Percentiles rank a stretch among this genome's conserved stretches.
Evolutionary conservation across 2,888 invertebrate species (phyloP).

Genomic region (Pyrrhosoma nymphula): DNA sequence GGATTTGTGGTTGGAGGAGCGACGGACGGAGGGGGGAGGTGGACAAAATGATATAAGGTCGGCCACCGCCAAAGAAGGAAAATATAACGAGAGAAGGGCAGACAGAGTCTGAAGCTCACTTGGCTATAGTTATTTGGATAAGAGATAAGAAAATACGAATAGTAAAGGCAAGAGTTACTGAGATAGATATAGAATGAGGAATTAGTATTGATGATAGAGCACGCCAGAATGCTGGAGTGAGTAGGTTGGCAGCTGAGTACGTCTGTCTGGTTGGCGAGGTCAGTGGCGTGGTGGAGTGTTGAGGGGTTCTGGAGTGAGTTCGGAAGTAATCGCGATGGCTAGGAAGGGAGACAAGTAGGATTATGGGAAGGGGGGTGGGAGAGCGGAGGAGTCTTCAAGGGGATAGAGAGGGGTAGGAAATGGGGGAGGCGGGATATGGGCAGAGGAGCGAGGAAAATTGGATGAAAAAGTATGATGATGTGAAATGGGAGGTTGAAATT

Average conservation of each 20-base stretch:
- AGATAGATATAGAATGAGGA: neutral
- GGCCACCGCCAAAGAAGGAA: neutral
- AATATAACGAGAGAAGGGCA: neutral
- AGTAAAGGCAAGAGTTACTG: neutral
- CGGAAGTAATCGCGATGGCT: neutral
- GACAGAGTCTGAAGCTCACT: neutral
- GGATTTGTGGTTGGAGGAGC: neutral
- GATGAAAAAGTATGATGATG: slow-evolving; percentile 56
- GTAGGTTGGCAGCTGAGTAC: neutral
- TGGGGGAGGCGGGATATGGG: neutral
- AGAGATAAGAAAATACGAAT: neutral
- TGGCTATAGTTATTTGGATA: neutral
- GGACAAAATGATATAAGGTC: neutral
- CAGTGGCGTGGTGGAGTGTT: neutral
- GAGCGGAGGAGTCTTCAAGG: neutral
- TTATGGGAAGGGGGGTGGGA: neutral
- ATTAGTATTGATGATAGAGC: neutral
- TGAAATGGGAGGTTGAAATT: slow-evolving; percentile 45
- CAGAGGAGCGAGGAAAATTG: slow-evolving; percentile 44
- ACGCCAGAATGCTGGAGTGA: neutral
- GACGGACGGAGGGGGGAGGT: neutral
- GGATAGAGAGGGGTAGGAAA: neutral
- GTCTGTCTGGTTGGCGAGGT: slow-evolving; percentile 20
- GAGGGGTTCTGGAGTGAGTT: neutral
- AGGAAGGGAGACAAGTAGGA: neutral